Evolutionary conservation across 2,888 invertebrate genomes (phyloP), one percentile per base, ranked within the genome.

Genomic region (Spilosoma lubricipeda): DNA sequence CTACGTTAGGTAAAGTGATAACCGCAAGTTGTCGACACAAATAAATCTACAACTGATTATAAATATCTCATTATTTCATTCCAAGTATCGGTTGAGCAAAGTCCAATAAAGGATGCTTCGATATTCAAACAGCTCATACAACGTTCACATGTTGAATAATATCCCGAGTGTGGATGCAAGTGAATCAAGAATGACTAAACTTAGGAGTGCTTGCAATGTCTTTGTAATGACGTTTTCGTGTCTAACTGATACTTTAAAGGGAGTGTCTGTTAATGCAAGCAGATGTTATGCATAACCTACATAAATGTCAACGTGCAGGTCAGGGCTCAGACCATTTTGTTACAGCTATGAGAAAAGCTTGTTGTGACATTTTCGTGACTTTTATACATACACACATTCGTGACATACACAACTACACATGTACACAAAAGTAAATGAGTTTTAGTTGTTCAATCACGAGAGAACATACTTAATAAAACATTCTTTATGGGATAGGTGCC

Each of bases 31-130:
- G 71, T 65, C 67, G 72, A 70, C 74, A 76, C 70, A 70, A 83
- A 82, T 84, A 78, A 82, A 82, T 84, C 78, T 84, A 80, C 74
- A 71, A 80, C 73, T 82, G 73, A 80, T 73, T 78, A 83, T 77
- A 79, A 56, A 82, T 83, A 81, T 82, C 81, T 86, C 84, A 86
- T 85, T 52, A 68, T 15, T 52, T 23, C 56, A n/a, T 86, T 85
- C 77, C 11, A 48, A 59, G 78, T 79, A 81, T 81, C 76, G 80
- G 77, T 83, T 63, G 89, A 84, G 77, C 85, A 84, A 87, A 87
- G 87, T 88, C 86, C 87, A 88, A 84, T 76, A 77, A 80, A 83
- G 74, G 84, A 84, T 81, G 80, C 80, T 67, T 77, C 52, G 45
- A 72, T 79, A 72, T 76, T 74, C 67, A 77, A 59, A 73, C 66